These are phyloP conservation scores for Esox masquinongy DNA, from an alignment of 2,797 vertebrate species.

Conservation along the genomic window DNA sequence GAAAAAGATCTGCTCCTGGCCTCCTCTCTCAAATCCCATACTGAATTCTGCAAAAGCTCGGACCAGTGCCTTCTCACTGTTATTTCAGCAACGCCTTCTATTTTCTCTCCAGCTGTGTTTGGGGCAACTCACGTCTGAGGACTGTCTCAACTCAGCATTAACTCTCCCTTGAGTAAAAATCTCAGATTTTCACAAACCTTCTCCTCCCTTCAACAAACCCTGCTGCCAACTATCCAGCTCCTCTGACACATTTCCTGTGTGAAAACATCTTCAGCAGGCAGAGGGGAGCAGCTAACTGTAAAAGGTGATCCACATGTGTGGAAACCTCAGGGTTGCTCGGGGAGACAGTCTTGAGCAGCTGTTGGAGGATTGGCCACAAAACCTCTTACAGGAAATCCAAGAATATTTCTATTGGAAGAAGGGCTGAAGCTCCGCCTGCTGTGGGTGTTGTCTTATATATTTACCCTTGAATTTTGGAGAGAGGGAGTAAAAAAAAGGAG, in stretches of 20 bases:
- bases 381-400: conserved; percentile 18
- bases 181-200: conserved; percentile 14
- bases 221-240: background rate
- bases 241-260: conserved; percentile 5
- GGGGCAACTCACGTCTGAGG: conserved; percentile 9
- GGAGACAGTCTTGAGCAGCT: conserved; percentile 45
- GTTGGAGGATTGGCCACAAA: conserved; percentile 42
- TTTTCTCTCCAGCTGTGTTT: conserved; percentile 18
- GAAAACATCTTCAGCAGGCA: conserved; percentile 26
- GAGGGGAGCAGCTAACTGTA: conserved; percentile 28
- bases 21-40: conserved; percentile 27
- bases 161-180: conserved; percentile 23
- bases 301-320: conserved; percentile 49
- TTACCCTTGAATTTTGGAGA: conserved; percentile 47
- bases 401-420: conserved; percentile 52
- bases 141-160: conserved; percentile 21
- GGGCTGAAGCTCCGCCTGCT: conserved; percentile 21
- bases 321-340: conserved; percentile 44
- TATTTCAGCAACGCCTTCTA: conserved; percentile 8
- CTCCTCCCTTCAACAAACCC: background rate
- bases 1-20: conserved; percentile 18
- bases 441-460: conserved; percentile 45
- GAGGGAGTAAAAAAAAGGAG: background rate
- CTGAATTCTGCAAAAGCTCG: conserved; percentile 19
- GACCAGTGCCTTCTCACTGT: conserved; percentile 12